A percentile compares a stretch with the other conserved stretches of the same genome.
Conservation (phyloP, 2,113 vertebrate genomes). For the Arothron firmamentum region DNA sequence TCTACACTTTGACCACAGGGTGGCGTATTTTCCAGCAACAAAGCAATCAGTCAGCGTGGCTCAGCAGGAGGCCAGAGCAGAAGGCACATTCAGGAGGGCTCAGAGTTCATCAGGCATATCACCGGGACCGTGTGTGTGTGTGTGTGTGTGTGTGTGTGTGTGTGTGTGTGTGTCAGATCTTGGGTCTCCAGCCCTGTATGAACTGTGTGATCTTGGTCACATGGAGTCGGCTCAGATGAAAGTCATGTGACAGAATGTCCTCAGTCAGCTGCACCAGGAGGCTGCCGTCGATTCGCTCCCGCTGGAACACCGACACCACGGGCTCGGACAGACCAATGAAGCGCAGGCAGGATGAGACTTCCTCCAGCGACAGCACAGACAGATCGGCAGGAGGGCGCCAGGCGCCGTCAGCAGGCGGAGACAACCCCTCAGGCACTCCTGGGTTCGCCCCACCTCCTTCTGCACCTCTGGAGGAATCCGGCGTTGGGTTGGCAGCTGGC, state of each 20-base stretch:
- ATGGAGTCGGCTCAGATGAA: conserved; percentile 93
- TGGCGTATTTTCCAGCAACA: conserved; percentile 47
- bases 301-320: conserved; percentile 86
- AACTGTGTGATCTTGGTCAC: conserved; percentile 99
- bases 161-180: conserved; percentile 75
- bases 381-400: conserved; percentile 92
- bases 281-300: conserved; percentile 93
- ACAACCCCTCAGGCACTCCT: conserved; percentile 63
- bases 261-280: conserved; percentile 96
- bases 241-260: conserved; percentile 96
- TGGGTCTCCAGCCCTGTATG: conserved; percentile 98
- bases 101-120: conserved; percentile 59
- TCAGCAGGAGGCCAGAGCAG: conserved; percentile 57
- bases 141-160: conserved; percentile 20
- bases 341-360: conserved; percentile 90
- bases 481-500: conserved; percentile 65
- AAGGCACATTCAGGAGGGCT: conserved; percentile 70
- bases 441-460: conserved; percentile 76
- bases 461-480: conserved; percentile 73
- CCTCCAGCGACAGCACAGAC: conserved; percentile 89
- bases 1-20: conserved; percentile 44
- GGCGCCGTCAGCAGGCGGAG: conserved; percentile 58
- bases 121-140: conserved; percentile 20
- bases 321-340: conserved; percentile 96
- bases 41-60: conserved; percentile 33